Evolutionary conservation across 2,113 vertebrate species (phyloP).

Genomic region (Cygnus buccinator): DNA sequence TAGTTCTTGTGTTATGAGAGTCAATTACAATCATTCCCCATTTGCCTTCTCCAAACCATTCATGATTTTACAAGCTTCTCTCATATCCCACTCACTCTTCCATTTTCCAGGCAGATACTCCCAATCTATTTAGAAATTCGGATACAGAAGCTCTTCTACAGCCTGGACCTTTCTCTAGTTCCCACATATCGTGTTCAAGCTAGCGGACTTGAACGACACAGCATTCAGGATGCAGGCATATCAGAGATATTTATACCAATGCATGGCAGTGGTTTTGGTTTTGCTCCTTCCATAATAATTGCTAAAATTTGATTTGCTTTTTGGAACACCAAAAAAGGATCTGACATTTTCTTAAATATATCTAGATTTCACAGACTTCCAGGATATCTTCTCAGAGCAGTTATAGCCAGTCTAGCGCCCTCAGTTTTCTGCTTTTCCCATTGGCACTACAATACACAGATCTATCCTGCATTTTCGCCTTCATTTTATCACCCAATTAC

Average conservation of each 20-base stretch:
- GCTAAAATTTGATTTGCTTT: neutral
- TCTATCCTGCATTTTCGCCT: neutral
- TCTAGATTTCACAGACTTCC: neutral
- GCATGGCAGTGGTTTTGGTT: neutral
- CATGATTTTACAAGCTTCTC: neutral
- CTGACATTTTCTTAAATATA: neutral
- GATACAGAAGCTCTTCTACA: neutral
- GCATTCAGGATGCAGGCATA: neutral
- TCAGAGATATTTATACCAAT: neutral
- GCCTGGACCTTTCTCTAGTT: neutral
- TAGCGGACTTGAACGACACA: neutral
- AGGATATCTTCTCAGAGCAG: neutral
- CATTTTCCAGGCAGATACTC: neutral
- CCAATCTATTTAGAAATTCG: neutral
- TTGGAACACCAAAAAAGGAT: neutral
- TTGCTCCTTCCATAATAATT: neutral
- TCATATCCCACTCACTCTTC: neutral
- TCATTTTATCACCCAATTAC: neutral
- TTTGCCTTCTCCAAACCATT: constrained; percentile 3
- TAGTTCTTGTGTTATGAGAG: constrained; percentile 32
- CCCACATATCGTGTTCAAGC: neutral
- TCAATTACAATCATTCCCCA: constrained; percentile 57
- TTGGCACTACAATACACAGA: neutral
- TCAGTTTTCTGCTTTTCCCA: neutral
- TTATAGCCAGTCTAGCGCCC: neutral